Evolutionary conservation across 2,797 vertebrate genomes (phyloP).

Genomic region (Euthynnus affinis): DNA sequence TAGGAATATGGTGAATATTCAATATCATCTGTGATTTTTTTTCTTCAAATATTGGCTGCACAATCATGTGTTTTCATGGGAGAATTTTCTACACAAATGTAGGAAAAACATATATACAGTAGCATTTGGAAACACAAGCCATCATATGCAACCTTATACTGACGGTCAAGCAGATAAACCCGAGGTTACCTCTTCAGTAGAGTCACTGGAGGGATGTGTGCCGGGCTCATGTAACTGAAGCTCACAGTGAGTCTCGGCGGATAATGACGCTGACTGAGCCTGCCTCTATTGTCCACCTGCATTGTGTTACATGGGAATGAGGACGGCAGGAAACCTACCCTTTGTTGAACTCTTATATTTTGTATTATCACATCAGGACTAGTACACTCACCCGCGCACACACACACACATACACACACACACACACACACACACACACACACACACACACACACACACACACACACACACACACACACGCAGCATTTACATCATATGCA

Average conservation of each 20-base stretch:
- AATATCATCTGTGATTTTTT: not conserved
- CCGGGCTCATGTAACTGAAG: slow-evolving; percentile 68
- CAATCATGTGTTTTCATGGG: not conserved
- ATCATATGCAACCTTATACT: slow-evolving; percentile 60
- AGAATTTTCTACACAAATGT: not conserved
- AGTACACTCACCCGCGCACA: slow-evolving; percentile 21
- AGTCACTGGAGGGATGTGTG: slow-evolving; percentile 59
- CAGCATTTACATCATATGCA: slow-evolving; percentile 50
- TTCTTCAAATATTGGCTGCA: not conserved
- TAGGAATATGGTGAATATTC: not conserved
- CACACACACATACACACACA: slow-evolving; percentile 16
- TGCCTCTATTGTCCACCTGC: slow-evolving; percentile 72
- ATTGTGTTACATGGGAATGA: slow-evolving; percentile 88
- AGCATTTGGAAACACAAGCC: slow-evolving; percentile 52
- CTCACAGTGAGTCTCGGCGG: slow-evolving; percentile 61
- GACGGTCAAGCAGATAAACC: slow-evolving; percentile 67
- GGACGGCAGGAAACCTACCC: slow-evolving; percentile 81
- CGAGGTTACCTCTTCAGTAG: slow-evolving; percentile 41
- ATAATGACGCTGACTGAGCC: slow-evolving; percentile 70
- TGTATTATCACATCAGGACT: slow-evolving; percentile 64
- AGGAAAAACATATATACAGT: slow-evolving; percentile 18
- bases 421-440: slow-evolving; percentile 26
- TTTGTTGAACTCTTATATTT: slow-evolving; percentile 77
- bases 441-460: slow-evolving; percentile 13
- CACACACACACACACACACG: slow-evolving; percentile 18